phyloP scores from a whole-genome alignment of 2,888 invertebrate species.

The Megastigmus dorsalis region DNA sequence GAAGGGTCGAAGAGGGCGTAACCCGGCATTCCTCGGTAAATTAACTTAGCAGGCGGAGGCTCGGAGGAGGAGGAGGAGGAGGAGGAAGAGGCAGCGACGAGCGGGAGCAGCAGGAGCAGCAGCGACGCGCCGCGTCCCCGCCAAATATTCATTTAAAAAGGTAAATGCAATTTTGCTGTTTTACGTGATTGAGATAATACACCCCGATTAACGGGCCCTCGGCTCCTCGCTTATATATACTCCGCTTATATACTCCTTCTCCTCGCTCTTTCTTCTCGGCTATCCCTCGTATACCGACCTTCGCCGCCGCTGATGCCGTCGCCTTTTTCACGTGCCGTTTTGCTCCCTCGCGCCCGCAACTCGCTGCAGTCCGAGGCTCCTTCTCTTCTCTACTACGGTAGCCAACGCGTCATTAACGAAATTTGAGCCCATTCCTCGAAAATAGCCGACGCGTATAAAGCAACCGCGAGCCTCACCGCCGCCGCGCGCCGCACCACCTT shows the following conservation, averaged over 20 bases:
- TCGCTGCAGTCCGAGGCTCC: not conserved
- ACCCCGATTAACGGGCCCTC: conserved; percentile 72
- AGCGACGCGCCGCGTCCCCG: conserved; percentile 73
- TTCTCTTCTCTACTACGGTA: conserved; percentile 62
- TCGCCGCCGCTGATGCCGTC: too few species aligned
- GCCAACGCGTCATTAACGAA: conserved; percentile 71
- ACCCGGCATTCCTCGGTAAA: conserved; percentile 73
- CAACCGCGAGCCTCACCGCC: too few species aligned
- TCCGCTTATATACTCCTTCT: conserved; percentile 54
- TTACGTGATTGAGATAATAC: conserved; percentile 75
- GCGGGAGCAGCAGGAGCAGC: conserved; percentile 30
- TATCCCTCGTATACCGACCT: conserved; percentile 2
- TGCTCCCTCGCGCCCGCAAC: too few species aligned
- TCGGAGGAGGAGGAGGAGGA: conserved; percentile 57
- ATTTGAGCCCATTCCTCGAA: conserved; percentile 65
- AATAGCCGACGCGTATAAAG: conserved; percentile 55
- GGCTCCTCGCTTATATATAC: conserved; percentile 53
- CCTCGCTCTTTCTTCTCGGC: conserved; percentile 46
- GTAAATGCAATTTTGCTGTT: conserved; percentile 75
- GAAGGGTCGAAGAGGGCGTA: conserved; percentile 69
- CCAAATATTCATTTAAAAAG: conserved; percentile 75
- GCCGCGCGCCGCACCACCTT: too few species aligned
- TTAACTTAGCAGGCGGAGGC: conserved; percentile 73
- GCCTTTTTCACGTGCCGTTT: not conserved
- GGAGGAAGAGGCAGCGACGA: too few species aligned